Conservation (phyloP, 2,113 vertebrate genomes). For the Xiphophorus hellerii region DNA sequence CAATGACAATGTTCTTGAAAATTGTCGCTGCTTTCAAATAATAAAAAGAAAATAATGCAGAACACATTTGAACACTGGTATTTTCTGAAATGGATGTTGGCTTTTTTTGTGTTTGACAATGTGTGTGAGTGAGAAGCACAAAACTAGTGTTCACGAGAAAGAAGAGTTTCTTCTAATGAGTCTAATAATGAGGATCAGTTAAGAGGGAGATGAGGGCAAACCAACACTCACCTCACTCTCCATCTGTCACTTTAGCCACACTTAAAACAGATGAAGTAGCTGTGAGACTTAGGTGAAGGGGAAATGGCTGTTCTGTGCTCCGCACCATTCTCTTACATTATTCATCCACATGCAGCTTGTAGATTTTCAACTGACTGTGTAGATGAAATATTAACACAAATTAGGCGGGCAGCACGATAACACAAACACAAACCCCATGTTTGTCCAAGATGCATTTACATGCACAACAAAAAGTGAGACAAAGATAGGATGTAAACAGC, state of each 20-base stretch:
- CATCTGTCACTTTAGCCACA: constrained; percentile 29
- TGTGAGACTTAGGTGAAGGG: constrained; percentile 53
- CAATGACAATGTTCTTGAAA: constrained; percentile 10
- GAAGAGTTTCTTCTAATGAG: constrained; percentile 13
- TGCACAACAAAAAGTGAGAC: constrained; percentile 11
- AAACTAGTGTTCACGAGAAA: constrained; percentile 34
- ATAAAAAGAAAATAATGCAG: constrained; percentile 2
- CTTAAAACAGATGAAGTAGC: constrained; percentile 37
- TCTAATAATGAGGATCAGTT: constrained; percentile 27
- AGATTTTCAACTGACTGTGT: constrained; percentile 49
- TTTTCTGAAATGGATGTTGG: constrained; percentile 30
- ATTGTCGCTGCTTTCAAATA: constrained; percentile 40
- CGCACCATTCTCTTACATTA: constrained; percentile 62
- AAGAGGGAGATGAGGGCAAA: constrained; percentile 15
- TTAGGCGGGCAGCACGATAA: constrained; percentile 39
- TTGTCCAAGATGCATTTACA: constrained; percentile 24
- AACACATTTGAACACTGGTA: constrained; percentile 8
- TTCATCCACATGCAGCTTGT: constrained; percentile 49
- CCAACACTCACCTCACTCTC: constrained; percentile 8
- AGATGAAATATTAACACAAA: constrained; percentile 73
- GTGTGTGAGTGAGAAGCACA: not conserved
- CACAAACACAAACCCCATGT: constrained; percentile 39
- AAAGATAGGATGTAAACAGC: constrained; percentile 32
- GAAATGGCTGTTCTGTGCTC: constrained; percentile 52
- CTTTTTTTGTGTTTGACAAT: not conserved